Conservation (phyloP, 2,797 vertebrate species). For the Poecilia wingei region DNA sequence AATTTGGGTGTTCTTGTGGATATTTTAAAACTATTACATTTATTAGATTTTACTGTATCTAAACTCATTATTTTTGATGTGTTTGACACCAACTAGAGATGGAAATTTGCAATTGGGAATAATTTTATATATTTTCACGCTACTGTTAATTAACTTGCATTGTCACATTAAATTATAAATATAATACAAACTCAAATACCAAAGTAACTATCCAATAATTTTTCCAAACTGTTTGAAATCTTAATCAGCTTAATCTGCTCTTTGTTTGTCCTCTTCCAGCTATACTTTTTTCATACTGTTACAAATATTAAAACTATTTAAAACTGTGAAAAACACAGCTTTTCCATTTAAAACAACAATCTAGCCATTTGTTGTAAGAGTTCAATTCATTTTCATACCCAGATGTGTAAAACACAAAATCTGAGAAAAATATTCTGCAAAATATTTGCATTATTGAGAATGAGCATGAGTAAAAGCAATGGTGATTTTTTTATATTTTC, state of each 20-base stretch:
- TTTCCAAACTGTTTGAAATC: not conserved
- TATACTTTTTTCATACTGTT: not conserved
- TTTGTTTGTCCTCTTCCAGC: not conserved
- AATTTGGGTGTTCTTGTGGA: not conserved
- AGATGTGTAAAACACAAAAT: not conserved
- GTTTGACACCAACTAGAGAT: too few relatives aligned
- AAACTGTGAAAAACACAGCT: not conserved
- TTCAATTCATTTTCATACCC: not conserved
- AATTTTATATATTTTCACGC: too few relatives aligned
- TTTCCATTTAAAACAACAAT: not conserved
- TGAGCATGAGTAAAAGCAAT: not conserved
- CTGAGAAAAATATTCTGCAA: not conserved
- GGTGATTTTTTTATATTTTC: not conserved
- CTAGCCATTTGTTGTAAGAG: not conserved
- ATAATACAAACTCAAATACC: too few relatives aligned
- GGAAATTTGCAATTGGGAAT: too few relatives aligned
- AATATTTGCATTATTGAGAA: not conserved
- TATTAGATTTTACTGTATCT: too few relatives aligned
- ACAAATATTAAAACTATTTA: not conserved
- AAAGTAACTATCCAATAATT: not conserved
- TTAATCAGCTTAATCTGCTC: not conserved
- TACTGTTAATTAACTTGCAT: too few relatives aligned
- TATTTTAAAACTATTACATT: not conserved
- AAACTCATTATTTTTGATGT: too few relatives aligned
- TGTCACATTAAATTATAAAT: too few relatives aligned